Percentiles rank a stretch among this genome's conserved stretches.
Conservation (phyloP, 2,888 invertebrate genomes). For the Pseudococcus viburni region DNA sequence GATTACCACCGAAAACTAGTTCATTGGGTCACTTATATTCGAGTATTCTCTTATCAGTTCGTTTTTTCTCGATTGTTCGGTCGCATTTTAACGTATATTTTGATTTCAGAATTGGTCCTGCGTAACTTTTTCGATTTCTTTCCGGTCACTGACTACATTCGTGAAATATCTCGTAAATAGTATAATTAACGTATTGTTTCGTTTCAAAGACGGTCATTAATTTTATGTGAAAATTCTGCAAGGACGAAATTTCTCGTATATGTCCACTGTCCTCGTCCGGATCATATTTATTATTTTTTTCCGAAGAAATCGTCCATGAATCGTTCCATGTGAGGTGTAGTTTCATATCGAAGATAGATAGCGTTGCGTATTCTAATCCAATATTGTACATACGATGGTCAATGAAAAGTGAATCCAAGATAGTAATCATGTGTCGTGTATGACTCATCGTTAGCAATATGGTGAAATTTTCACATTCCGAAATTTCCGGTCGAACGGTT, state of each 20-base stretch:
- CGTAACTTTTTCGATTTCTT: slow-evolving; percentile 20
- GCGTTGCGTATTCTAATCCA: neutral
- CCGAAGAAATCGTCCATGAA: neutral
- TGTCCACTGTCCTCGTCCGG: neutral
- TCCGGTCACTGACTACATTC: neutral
- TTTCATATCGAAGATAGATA: neutral
- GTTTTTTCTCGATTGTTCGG: neutral
- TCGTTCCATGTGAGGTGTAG: neutral
- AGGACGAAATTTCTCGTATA: neutral
- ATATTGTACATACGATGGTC: neutral
- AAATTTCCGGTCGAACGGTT: neutral
- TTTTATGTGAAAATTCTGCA: neutral
- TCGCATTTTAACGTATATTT: neutral
- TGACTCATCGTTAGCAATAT: slow-evolving; percentile 7
- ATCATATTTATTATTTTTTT: neutral
- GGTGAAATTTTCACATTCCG: neutral
- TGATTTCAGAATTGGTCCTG: neutral
- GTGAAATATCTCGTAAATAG: neutral
- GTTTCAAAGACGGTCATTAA: neutral
- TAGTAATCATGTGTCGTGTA: neutral
- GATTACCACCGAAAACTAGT: neutral
- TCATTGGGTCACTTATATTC: neutral
- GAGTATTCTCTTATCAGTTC: neutral
- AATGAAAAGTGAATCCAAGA: neutral
- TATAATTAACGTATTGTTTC: neutral